Evolutionary conservation across 37 sponge, comb jelly and placozoan genomes (phyloP), one percentile per base, ranked within the genome.

Genomic region (Axinella damicornis): DNA sequence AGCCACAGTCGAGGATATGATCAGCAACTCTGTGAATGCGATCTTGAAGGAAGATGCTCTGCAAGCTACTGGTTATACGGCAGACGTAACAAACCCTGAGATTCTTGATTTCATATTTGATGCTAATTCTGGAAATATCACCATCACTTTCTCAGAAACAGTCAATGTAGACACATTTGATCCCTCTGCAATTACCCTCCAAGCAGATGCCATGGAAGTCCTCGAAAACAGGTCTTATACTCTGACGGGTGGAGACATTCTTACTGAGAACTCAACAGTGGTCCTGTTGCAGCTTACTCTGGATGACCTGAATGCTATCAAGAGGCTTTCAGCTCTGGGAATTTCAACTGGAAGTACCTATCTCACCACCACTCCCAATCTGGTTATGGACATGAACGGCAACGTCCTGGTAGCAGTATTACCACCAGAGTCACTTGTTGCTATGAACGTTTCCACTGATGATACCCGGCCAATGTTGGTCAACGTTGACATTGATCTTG

Each of bases 231-330:
- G 64, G 22, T 79, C 67, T 11, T 81, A 82, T 68, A 87, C 71
- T 21, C 82, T 97, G 39, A 88, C 84, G 53, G 90, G 97, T 81
- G 97, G 92, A 2, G 28, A n/a, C 4, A 76, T 86, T 6, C 36
- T 77, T 34, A 61, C 62, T 17, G 71, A 37, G 20, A 87, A 92
- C 28, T 89, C 85, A 30, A 96, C 91, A 46, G 63, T 58, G 15
- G 81, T 92, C 16, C 15, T 80, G 0, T 20, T 96, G 12, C 52
- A 87, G 11, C 66, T 96, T 2, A 78, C 87, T 32, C 25, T 12
- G 30, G 62, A 69, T 36, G 97, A 97, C 71, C 69, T 92, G 21
- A 92, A 97, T 83, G 87, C 54, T 21, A 81, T 96, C 40, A 96
- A 96, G 63, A 31, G 78, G 17, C 68, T 94, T 15, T 25, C 95